Percentiles rank a stretch among this genome's conserved stretches.
Conservation (phyloP, 2,113 vertebrate genomes). For the Sapayoa aenigma region DNA sequence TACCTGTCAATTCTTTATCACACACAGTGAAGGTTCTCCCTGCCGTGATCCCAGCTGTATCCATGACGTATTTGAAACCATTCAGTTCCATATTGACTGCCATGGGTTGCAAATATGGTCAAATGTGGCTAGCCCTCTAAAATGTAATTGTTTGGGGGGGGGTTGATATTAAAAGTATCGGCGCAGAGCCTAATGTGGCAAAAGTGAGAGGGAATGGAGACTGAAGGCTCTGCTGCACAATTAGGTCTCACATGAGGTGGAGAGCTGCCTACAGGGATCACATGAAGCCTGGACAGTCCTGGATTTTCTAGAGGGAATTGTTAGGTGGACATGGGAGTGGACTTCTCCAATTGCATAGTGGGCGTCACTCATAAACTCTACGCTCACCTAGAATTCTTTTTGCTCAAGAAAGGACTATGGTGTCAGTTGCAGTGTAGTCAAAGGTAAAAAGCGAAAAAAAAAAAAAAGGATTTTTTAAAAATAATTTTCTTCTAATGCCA, state of each 20-base stretch:
- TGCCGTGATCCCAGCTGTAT: not conserved
- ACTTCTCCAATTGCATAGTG: not conserved
- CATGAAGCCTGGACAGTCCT: not conserved
- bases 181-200: not conserved
- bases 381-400: accelerated
- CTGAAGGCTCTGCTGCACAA: not conserved
- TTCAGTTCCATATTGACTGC: not conserved
- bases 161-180: not conserved
- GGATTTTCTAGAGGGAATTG: not conserved
- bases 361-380: not conserved
- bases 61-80: not conserved
- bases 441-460: accelerated
- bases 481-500: not conserved
- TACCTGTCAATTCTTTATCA: not conserved
- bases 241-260: not conserved
- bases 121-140: not conserved
- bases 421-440: not conserved
- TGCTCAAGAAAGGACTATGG: not conserved
- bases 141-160: not conserved
- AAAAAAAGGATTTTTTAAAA: not conserved
- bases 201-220: not conserved
- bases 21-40: not conserved
- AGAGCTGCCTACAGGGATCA: not conserved
- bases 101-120: not conserved
- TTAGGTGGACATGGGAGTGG: not conserved